Evolutionary conservation across 2,797 vertebrate genomes (phyloP).

Genomic region (Gastrophryne carolinensis): DNA sequence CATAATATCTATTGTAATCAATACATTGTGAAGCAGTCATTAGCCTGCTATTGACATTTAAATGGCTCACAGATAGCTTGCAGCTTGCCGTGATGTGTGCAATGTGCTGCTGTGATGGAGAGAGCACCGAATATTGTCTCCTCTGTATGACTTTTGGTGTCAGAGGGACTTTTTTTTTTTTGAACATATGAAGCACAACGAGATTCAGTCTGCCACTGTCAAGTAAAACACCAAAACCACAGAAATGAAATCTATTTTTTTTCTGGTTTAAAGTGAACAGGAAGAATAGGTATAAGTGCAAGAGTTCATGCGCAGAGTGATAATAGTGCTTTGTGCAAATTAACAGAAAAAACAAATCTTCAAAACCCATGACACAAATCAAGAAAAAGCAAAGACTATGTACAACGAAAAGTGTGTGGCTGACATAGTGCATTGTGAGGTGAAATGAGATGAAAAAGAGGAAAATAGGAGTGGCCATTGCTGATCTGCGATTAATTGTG

Average conservation of each 20-base stretch:
- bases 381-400: background rate
- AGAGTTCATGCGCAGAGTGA: background rate
- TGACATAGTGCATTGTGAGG: background rate
- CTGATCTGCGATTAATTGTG: background rate
- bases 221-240: slow-evolving; percentile 1
- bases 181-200: no score
- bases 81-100: no score
- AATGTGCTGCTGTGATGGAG: no score
- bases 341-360: background rate
- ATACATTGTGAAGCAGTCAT: no score
- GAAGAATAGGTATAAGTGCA: slow-evolving; percentile 22
- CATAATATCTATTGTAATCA: no score
- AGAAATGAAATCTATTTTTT: slow-evolving; percentile 11
- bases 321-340: slow-evolving; percentile 10
- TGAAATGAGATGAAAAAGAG: background rate
- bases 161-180: no score
- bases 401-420: background rate
- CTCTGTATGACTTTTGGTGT: no score
- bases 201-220: background rate
- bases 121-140: no score
- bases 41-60: no score
- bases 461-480: background rate
- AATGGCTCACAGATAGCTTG: no score
- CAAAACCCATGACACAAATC: slow-evolving; percentile 1
- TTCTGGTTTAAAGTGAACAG: slow-evolving; percentile 17